Percentiles rank a stretch among this genome's conserved stretches.
Evolutionary conservation across 2,888 invertebrate species (phyloP).

Genomic region (Ommatoiulus sabulosus): DNA sequence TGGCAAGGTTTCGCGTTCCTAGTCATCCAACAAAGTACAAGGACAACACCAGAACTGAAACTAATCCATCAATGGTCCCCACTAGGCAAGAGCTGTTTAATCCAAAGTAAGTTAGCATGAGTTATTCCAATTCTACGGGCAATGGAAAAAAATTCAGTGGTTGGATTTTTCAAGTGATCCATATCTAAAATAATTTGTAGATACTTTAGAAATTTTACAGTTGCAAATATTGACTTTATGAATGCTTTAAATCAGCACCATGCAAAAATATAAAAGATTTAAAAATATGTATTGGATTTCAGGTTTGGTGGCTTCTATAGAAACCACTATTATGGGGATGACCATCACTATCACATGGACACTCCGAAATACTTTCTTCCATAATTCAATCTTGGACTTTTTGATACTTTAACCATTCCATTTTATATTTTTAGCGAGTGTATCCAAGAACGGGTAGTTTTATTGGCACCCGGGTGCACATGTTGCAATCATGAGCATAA

Average conservation of each 20-base stretch:
- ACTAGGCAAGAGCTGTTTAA: slow-evolving; percentile 1
- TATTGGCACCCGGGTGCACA: background rate
- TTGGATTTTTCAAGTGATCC: too few species aligned
- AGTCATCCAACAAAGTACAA: slow-evolving; percentile 44
- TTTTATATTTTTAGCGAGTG: background rate
- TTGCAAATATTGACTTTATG: too few species aligned
- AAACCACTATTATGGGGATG: slow-evolving; percentile 51
- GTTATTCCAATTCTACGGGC: too few species aligned
- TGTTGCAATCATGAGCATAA: slow-evolving; percentile 16
- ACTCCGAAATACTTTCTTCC: slow-evolving; percentile 59
- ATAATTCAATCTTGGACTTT: background rate
- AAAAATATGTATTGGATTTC: background rate
- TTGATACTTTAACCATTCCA: background rate
- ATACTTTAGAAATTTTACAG: too few species aligned
- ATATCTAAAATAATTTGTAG: too few species aligned
- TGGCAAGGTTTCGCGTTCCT: slow-evolving; percentile 58
- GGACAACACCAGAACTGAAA: slow-evolving; percentile 53
- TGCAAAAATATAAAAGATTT: too few species aligned
- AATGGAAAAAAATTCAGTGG: too few species aligned
- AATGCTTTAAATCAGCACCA: too few species aligned
- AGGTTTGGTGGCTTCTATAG: slow-evolving; percentile 53
- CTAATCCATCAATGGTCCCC: slow-evolving; percentile 32
- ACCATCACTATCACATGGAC: slow-evolving; percentile 57
- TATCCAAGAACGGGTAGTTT: slow-evolving; percentile 12
- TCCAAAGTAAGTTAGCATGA: background rate